Evolutionary conservation across 2,797 vertebrate genomes (phyloP), one percentile per base, ranked within the genome.

Genomic region (Cheirogaleus major): DNA sequence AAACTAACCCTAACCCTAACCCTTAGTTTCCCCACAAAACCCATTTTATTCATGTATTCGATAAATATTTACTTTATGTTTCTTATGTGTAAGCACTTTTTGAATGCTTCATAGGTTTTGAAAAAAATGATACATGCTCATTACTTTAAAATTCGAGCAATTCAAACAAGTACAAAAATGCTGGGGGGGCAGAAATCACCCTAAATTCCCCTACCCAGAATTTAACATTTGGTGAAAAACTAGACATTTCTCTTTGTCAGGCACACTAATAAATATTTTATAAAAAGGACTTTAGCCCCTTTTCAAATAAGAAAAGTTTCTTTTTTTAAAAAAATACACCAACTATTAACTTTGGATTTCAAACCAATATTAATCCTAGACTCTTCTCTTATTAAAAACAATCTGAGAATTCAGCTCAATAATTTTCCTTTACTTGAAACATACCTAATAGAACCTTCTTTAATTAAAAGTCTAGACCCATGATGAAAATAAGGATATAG

Each of bases 371-470:
- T 91, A 95, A 76, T 57, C 76, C 22, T 90, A 83, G 23, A 90
- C 23, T 89, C 30, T 72, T 52, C 10, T 85, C 35, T 89, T 89
- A 94, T 59, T 91, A 91, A 94, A 96, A 96, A 70, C 59, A 93
- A 95, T 50, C 67, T 88, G 67, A 93, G 61, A 96, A 81, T 83
- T 87, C 55, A 93, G 57, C 6, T 25, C 79, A 84, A 18, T 69
- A 41, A 93, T 79, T 96, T 95, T 93, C n/a, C 52, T 88, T 96
- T 82, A 91, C 32, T 41, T 52, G 88, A 87, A 96, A 96, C 41
- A 89, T 82, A 86, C 17, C 85, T 95, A 95, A 93, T 22, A 96
- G 55, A 96, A 96, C 83, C 83, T 90, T 81, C 69, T 96, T 55
- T 59, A 72, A 23, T 65, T 78, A 82, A 63, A 95, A 65, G 55